phyloP scores from a whole-genome alignment of 1,140 invertebrate species.

The Ditylenchus dipsaci region DNA sequence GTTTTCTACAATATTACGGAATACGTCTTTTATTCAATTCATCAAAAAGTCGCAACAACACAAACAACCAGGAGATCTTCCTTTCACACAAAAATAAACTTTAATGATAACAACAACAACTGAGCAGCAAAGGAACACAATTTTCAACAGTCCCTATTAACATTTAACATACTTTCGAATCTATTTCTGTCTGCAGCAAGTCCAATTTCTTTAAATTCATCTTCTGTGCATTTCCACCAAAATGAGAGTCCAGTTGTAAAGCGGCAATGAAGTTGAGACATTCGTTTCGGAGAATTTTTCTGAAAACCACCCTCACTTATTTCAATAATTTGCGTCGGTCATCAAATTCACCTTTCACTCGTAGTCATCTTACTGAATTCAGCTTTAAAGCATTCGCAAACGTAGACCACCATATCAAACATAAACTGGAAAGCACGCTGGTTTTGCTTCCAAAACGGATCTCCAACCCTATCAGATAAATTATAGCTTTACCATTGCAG shows the following conservation, averaged over 20 bases:
- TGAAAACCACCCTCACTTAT: neutral
- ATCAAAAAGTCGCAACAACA: too few relatives aligned
- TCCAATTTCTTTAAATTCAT: slow-evolving; percentile 8
- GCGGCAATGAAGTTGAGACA: slow-evolving; percentile 30
- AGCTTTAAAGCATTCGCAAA: too few relatives aligned
- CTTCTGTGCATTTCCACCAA: slow-evolving; percentile 1
- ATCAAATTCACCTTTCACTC: neutral
- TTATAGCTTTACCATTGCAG: neutral
- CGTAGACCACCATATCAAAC: neutral
- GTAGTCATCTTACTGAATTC: neutral
- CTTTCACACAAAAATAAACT: too few relatives aligned
- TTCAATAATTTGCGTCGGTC: too few relatives aligned
- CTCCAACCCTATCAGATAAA: slow-evolving; percentile 1
- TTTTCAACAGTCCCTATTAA: neutral
- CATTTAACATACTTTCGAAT: neutral
- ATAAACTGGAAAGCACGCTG: slow-evolving; percentile 23
- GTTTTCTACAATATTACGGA: too few relatives aligned
- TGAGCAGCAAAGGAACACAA: too few relatives aligned
- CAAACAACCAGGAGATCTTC: too few relatives aligned
- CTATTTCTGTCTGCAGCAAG: slow-evolving; percentile 19
- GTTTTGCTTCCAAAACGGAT: slow-evolving; percentile 33
- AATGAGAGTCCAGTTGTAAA: slow-evolving; percentile 25
- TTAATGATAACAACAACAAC: too few relatives aligned
- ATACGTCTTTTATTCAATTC: too few relatives aligned
- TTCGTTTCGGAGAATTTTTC: slow-evolving; percentile 22